Evolutionary conservation across 2,797 vertebrate genomes (phyloP).

Genomic region (Erpetoichthys calabaricus): DNA sequence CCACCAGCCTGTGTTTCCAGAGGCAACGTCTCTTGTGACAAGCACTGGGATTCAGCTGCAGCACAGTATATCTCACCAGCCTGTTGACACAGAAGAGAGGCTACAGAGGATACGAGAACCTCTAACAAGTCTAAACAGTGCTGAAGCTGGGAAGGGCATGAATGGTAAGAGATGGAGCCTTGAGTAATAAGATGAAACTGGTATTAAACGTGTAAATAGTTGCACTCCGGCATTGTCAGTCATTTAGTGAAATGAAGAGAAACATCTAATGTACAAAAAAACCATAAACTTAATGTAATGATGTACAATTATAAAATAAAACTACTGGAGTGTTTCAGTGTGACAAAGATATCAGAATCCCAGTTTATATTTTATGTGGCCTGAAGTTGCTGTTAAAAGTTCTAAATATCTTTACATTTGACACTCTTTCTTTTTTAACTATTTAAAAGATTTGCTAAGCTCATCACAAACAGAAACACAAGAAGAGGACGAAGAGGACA

Average conservation of each 20-base stretch:
- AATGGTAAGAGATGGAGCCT: neutral
- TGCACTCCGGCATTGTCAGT: no score
- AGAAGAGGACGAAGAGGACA: slow-evolving; percentile 57
- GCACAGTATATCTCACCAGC: slow-evolving; percentile 21
- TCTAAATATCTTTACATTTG: neutral
- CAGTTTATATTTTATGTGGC: no score
- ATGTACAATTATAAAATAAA: no score
- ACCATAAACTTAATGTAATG: no score
- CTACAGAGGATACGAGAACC: neutral
- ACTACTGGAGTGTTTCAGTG: no score
- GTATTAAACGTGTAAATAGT: no score
- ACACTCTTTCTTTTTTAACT: neutral
- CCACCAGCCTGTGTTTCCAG: slow-evolving; percentile 20
- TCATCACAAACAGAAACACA: slow-evolving; percentile 47
- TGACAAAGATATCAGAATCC: no score
- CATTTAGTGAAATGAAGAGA: no score
- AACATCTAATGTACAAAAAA: no score
- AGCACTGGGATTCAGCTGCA: slow-evolving; percentile 17
- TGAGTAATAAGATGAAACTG: no score
- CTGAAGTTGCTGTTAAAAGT: no score
- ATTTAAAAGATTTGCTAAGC: slow-evolving; percentile 36
- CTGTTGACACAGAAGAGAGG: slow-evolving; percentile 19
- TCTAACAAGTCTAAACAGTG: slow-evolving; percentile 3
- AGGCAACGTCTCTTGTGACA: slow-evolving; percentile 8
- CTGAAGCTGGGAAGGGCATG: slow-evolving; percentile 23